These are phyloP conservation scores for Calephelis nemesis DNA, from an alignment of 1,140 invertebrate genomes.

Conservation along the genomic window DNA sequence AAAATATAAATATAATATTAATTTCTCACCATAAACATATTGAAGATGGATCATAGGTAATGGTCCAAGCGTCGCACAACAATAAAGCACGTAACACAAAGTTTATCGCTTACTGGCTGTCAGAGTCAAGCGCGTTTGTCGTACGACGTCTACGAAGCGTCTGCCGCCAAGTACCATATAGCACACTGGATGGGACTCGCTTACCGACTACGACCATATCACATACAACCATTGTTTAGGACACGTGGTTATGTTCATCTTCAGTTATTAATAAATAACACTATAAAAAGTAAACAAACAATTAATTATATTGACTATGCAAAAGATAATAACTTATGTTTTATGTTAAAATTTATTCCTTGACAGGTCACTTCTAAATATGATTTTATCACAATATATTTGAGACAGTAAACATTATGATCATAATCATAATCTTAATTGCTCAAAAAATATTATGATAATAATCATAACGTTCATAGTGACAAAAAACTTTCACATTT, in stretches of 20 bases:
- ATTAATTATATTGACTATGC: not conserved
- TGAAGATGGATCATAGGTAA: constrained; percentile 26
- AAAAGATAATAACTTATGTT: no score
- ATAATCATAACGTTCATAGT: no score
- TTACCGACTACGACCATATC: not conserved
- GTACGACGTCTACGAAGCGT: constrained; percentile 56
- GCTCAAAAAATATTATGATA: no score
- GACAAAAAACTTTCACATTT: no score
- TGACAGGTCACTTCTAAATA: no score
- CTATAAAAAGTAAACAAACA: not conserved
- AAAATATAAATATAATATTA: not conserved
- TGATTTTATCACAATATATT: no score
- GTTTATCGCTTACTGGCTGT: constrained; percentile 24
- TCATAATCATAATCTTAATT: no score
- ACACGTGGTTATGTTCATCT: not conserved
- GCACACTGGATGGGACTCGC: constrained; percentile 28
- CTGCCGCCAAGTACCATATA: constrained; percentile 39
- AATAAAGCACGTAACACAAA: constrained; percentile 29
- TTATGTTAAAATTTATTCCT: no score
- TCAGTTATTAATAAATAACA: not conserved
- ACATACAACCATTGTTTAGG: constrained; percentile 29
- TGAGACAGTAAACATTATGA: no score
- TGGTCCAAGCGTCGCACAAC: constrained; percentile 5
- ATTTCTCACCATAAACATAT: constrained; percentile 36
- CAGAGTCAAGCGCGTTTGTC: constrained; percentile 43